A percentile compares a stretch with the other conserved stretches of the same genome.
Evolutionary conservation across 2,888 invertebrate genomes (phyloP).

Genomic region (Argyresthia albistria): DNA sequence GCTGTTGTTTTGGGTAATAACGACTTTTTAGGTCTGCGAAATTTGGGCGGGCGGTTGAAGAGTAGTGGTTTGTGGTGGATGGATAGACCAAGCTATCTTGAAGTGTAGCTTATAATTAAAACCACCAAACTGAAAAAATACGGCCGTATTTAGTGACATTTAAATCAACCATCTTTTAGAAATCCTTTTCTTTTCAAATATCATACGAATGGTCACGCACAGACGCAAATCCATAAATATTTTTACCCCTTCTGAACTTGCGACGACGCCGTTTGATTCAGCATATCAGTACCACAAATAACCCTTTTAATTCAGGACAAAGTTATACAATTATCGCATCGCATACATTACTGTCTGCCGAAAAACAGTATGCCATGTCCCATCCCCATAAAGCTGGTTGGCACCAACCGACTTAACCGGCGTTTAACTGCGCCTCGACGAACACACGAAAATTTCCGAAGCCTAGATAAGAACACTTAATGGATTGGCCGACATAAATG

Average conservation of each 20-base stretch:
- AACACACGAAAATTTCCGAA: slow-evolving; percentile 60
- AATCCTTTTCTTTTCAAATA: too few relatives aligned
- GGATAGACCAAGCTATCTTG: neutral
- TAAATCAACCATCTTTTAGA: too few relatives aligned
- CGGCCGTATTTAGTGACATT: too few relatives aligned
- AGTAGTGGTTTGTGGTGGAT: neutral
- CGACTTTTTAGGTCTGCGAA: slow-evolving; percentile 3
- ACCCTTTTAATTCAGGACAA: neutral
- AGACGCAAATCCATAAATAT: too few relatives aligned
- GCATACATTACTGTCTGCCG: neutral
- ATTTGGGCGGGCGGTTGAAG: neutral
- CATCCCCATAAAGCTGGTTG: slow-evolving; percentile 34
- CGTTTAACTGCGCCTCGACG: slow-evolving; percentile 9
- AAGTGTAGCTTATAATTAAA: too few relatives aligned
- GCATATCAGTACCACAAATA: too few relatives aligned
- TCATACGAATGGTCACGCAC: too few relatives aligned
- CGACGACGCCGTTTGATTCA: too few relatives aligned
- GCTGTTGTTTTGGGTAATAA: slow-evolving; percentile 3
- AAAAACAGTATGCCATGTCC: slow-evolving; percentile 39
- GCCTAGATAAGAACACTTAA: slow-evolving; percentile 64
- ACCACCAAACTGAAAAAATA: too few relatives aligned
- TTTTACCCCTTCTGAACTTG: too few relatives aligned
- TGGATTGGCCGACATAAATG: slow-evolving; percentile 70
- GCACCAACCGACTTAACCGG: neutral
- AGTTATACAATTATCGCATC: neutral